Conservation (phyloP, 2,797 vertebrate genomes). For the Hylomyscus alleni region DNA sequence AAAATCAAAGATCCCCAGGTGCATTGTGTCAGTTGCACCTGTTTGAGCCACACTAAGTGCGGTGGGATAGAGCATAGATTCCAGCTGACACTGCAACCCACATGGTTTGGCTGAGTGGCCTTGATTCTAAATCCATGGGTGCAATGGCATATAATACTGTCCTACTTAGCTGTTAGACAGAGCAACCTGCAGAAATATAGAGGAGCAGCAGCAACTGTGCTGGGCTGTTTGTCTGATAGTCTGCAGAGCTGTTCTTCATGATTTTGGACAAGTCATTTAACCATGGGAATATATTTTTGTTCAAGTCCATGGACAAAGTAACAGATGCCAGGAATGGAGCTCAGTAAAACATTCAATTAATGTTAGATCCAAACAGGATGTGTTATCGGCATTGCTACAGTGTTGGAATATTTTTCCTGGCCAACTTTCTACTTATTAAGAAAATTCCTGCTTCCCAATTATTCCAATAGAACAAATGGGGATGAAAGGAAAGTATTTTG, state of each 20-base stretch:
- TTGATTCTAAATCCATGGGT: background rate
- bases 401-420: background rate
- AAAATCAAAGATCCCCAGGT: background rate
- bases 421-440: background rate
- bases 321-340: background rate
- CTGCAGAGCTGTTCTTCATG: background rate
- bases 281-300: background rate
- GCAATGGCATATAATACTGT: background rate
- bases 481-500: background rate
- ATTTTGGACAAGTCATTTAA: constrained; percentile 12
- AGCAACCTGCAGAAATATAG: background rate
- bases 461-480: background rate
- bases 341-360: constrained; percentile 1
- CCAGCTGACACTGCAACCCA: background rate
- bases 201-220: too few species aligned
- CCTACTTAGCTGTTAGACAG: background rate
- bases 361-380: background rate
- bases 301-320: background rate
- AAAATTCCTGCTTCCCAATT: background rate
- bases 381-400: background rate
- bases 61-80: background rate
- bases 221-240: background rate
- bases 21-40: background rate
- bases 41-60: too few species aligned
- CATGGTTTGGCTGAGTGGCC: background rate